Conservation (phyloP, 2,113 vertebrate species). For the Noturus placidus region DNA sequence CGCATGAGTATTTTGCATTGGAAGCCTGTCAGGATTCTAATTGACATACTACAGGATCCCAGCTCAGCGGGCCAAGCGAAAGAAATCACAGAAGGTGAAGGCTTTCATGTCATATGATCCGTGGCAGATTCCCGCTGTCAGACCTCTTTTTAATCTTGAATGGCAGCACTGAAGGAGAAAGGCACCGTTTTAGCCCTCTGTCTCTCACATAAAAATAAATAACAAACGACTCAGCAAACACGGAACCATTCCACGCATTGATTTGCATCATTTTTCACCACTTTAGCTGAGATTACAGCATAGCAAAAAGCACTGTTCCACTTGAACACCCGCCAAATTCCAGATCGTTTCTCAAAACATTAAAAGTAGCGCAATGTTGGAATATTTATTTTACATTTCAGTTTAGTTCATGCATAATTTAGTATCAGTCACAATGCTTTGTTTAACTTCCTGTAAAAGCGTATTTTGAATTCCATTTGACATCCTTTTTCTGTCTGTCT, state of each 20-base stretch:
- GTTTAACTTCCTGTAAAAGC: slow-evolving; percentile 40
- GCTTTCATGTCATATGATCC: slow-evolving; percentile 44
- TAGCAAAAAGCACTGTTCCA: slow-evolving; percentile 29
- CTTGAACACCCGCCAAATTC: slow-evolving; percentile 27
- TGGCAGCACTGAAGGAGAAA: slow-evolving; percentile 22
- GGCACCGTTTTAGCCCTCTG: slow-evolving; percentile 25
- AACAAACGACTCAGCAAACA: slow-evolving; percentile 20
- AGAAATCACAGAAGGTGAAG: slow-evolving; percentile 46
- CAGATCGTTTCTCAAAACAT: slow-evolving; percentile 20
- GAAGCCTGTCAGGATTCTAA: slow-evolving; percentile 38
- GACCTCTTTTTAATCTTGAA: slow-evolving; percentile 41
- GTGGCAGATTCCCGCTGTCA: slow-evolving; percentile 36
- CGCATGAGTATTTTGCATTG: neutral
- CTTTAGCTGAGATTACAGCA: slow-evolving; percentile 29
- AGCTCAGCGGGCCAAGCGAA: slow-evolving; percentile 39
- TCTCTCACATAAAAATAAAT: slow-evolving; percentile 33
- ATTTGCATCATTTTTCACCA: slow-evolving; percentile 31
- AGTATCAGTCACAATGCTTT: slow-evolving; percentile 45
- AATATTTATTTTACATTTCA: slow-evolving; percentile 48
- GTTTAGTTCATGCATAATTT: slow-evolving; percentile 55
- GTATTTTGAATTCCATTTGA: slow-evolving; percentile 45
- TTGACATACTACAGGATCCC: slow-evolving; percentile 44
- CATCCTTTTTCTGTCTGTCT: neutral
- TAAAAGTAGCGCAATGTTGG: slow-evolving; percentile 15
- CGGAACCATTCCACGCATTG: neutral